Percentiles rank a stretch among this genome's conserved stretches.
Evolutionary conservation across 2,888 invertebrate genomes (phyloP).

Genomic region (Drosophila rellima): DNA sequence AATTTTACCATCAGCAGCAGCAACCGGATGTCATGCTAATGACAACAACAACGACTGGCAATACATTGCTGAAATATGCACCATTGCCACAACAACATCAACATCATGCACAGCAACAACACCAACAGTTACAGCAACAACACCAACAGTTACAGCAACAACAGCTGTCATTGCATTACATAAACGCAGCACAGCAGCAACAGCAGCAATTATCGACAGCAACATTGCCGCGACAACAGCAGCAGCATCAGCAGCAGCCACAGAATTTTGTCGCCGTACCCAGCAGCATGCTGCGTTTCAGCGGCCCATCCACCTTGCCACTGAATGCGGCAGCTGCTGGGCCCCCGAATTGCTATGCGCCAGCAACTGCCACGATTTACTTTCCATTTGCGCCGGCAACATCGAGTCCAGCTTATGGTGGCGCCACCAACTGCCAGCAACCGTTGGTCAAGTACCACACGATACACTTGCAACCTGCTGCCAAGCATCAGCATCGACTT

Average conservation of each 20-base stretch:
- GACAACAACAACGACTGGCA: constrained; percentile 78
- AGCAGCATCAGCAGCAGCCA: constrained; percentile 65
- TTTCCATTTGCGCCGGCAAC: constrained; percentile 79
- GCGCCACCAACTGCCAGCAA: constrained; percentile 65
- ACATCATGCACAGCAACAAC: constrained; percentile 43
- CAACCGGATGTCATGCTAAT: constrained; percentile 81
- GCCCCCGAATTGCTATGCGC: constrained; percentile 77
- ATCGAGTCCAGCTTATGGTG: constrained; percentile 33
- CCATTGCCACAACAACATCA: constrained; percentile 56
- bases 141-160: constrained; percentile 65
- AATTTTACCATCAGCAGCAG: constrained; percentile 56
- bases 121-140: constrained; percentile 53
- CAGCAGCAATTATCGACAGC: constrained; percentile 73
- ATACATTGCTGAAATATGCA: constrained; percentile 63
- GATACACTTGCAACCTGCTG: constrained; percentile 84
- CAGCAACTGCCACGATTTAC: constrained; percentile 84
- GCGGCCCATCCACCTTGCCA: constrained; percentile 54
- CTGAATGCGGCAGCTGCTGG: constrained; percentile 44
- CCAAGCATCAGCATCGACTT: constrained; percentile 63
- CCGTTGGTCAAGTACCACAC: constrained; percentile 85
- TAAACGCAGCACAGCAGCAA: constrained; percentile 50
- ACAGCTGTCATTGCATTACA: constrained; percentile 3
- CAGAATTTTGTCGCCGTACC: constrained; percentile 82
- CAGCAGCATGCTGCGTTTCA: constrained; percentile 81
- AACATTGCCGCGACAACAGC: constrained; percentile 74